Conservation (phyloP, 2,113 vertebrate species). For the Nothobranchius kuhntae region DNA sequence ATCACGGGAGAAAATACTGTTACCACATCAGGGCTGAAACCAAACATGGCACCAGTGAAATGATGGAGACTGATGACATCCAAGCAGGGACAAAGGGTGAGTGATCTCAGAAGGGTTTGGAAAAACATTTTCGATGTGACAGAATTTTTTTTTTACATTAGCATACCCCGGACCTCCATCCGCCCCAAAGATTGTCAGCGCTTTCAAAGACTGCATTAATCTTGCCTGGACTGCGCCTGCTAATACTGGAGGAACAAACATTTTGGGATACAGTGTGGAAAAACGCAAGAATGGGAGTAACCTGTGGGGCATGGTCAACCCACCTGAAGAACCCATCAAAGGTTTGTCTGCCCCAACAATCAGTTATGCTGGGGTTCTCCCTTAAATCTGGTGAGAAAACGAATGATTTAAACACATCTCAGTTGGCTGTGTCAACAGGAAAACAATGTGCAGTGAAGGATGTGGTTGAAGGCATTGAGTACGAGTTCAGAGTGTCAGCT, state of each 20-base stretch:
- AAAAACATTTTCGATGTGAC: background rate
- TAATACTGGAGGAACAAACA: slow-evolving; percentile 78
- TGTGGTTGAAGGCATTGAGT: slow-evolving; percentile 84
- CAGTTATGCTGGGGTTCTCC: too few species aligned
- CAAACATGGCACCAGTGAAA: slow-evolving; percentile 78
- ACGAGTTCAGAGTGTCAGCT: slow-evolving; percentile 89
- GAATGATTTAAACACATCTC: too few species aligned
- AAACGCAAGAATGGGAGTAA: slow-evolving; percentile 89
- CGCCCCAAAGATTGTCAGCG: slow-evolving; percentile 79
- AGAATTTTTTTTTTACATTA: slow-evolving; percentile 36
- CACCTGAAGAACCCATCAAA: slow-evolving; percentile 66
- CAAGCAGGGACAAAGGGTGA: slow-evolving; percentile 85
- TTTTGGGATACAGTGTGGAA: slow-evolving; percentile 87
- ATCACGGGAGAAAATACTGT: slow-evolving; percentile 84
- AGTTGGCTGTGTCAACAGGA: slow-evolving; percentile 59
- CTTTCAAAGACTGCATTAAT: slow-evolving; percentile 81
- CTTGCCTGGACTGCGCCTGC: slow-evolving; percentile 84
- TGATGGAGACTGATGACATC: slow-evolving; percentile 84
- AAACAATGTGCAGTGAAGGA: slow-evolving; percentile 77
- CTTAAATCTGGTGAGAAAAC: too few species aligned
- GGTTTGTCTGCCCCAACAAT: slow-evolving; percentile 60
- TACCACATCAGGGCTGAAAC: slow-evolving; percentile 85
- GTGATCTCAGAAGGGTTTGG: background rate
- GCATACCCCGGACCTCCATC: slow-evolving; percentile 85
- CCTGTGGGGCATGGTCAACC: slow-evolving; percentile 81